phyloP scores from a whole-genome alignment of 2,113 vertebrate species.

The Petaurus breviceps region DNA sequence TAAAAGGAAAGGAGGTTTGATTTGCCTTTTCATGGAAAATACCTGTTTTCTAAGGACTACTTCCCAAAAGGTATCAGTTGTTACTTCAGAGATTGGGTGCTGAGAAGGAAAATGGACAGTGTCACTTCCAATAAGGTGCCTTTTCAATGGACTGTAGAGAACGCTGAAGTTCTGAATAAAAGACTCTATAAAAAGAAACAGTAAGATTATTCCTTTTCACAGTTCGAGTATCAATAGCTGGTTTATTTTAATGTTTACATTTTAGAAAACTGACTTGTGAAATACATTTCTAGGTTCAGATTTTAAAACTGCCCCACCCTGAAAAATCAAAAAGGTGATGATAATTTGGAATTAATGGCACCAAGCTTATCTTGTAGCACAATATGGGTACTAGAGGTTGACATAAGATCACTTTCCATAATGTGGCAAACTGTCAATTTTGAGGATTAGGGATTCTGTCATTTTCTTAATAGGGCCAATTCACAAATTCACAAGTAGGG shows the following conservation, averaged over 20 bases:
- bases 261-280: neutral
- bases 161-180: conserved; percentile 97
- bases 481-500: neutral
- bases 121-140: conserved; percentile 90
- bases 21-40: neutral
- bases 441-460: neutral
- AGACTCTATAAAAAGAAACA: conserved; percentile 85
- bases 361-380: neutral
- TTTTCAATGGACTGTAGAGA: conserved; percentile 92
- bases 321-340: neutral
- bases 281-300: conserved; percentile 19
- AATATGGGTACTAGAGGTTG: neutral
- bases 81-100: conserved; percentile 91
- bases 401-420: neutral
- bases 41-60: conserved; percentile 91
- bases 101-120: conserved; percentile 65
- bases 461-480: neutral
- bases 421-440: neutral
- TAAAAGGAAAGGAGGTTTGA: neutral
- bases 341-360: neutral
- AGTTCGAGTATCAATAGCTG: neutral
- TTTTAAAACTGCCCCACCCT: conserved; percentile 26
- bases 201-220: conserved; percentile 62
- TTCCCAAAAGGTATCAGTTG: conserved; percentile 88
- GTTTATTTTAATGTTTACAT: conserved; percentile 54